Conservation (phyloP, 2,797 vertebrate species). For the Pelobates cultripes region DNA sequence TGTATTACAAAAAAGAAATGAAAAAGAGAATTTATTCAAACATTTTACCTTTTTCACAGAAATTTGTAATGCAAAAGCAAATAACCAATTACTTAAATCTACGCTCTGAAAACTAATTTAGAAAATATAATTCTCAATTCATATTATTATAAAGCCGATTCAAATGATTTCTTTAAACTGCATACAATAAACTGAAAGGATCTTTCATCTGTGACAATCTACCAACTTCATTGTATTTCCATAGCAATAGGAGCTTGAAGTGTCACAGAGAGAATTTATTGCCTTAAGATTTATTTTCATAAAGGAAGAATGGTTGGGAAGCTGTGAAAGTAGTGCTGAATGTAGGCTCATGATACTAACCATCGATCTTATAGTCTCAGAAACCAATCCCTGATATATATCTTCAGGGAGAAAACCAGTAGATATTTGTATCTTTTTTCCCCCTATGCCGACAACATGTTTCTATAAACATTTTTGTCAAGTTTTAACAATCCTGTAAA, state of each 20-base stretch:
- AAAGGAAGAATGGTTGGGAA: slow-evolving; percentile 50
- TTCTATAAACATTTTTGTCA: slow-evolving; percentile 40
- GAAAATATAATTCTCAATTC: slow-evolving; percentile 47
- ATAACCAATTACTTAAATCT: slow-evolving; percentile 47
- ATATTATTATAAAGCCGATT: slow-evolving; percentile 46
- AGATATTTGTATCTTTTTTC: slow-evolving; percentile 20
- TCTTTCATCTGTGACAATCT: slow-evolving; percentile 54
- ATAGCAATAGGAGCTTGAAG: slow-evolving; percentile 53
- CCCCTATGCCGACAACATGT: slow-evolving; percentile 9
- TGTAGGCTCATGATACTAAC: slow-evolving; percentile 41
- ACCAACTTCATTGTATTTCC: slow-evolving; percentile 54
- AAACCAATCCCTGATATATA: slow-evolving; percentile 47
- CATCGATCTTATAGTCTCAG: slow-evolving; percentile 41
- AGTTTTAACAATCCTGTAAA: slow-evolving; percentile 2
- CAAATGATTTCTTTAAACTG: slow-evolving; percentile 48
- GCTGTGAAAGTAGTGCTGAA: slow-evolving; percentile 48
- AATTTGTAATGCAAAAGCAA: slow-evolving; percentile 37
- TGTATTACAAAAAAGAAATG: too few relatives aligned
- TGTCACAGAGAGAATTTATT: slow-evolving; percentile 52
- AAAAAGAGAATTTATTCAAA: too few relatives aligned
- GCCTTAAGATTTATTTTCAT: slow-evolving; percentile 55
- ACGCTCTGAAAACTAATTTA: slow-evolving; percentile 41
- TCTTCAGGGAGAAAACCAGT: slow-evolving; percentile 17
- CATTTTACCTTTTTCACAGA: slow-evolving; percentile 21
- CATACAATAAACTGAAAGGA: slow-evolving; percentile 51